These are phyloP conservation scores for Oedothorax gibbosus DNA, from an alignment of 1,140 invertebrate species.

Conservation along the genomic window DNA sequence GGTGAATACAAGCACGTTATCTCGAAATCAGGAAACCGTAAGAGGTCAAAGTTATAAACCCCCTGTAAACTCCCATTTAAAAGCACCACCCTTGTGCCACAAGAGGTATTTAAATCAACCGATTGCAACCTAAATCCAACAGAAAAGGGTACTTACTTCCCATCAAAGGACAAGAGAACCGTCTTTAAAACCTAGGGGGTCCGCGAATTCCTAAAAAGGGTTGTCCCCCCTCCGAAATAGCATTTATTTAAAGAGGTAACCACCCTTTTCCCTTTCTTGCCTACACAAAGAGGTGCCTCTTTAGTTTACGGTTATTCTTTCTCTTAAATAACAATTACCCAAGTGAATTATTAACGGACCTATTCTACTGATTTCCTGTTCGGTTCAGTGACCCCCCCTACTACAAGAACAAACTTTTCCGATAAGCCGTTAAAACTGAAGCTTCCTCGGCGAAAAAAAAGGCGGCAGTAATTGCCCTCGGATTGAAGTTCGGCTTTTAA, in stretches of 20 bases:
- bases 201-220: background rate
- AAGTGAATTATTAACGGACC: conserved; percentile 28
- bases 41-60: conserved; percentile 22
- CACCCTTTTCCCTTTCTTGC: conserved; percentile 1
- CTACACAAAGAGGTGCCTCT: background rate
- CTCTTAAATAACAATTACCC: conserved; percentile 30
- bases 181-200: too few species aligned
- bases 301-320: conserved; percentile 4
- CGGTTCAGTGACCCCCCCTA: conserved; percentile 11
- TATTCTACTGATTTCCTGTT: conserved; percentile 24
- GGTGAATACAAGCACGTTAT: background rate
- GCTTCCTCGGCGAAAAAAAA: conserved; percentile 1
- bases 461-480: too few species aligned
- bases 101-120: conserved; percentile 1
- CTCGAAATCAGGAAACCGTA: background rate
- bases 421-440: conserved; percentile 1
- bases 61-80: conserved; percentile 20
- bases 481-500: background rate
- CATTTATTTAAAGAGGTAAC: conserved; percentile 12
- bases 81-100: conserved; percentile 3
- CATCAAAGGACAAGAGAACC: too few species aligned
- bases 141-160: background rate
- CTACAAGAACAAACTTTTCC: conserved; percentile 6
- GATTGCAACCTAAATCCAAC: background rate
- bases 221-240: background rate